Evolutionary conservation across 1,140 invertebrate species (phyloP).

Genomic region (Penaeus japonicus): DNA sequence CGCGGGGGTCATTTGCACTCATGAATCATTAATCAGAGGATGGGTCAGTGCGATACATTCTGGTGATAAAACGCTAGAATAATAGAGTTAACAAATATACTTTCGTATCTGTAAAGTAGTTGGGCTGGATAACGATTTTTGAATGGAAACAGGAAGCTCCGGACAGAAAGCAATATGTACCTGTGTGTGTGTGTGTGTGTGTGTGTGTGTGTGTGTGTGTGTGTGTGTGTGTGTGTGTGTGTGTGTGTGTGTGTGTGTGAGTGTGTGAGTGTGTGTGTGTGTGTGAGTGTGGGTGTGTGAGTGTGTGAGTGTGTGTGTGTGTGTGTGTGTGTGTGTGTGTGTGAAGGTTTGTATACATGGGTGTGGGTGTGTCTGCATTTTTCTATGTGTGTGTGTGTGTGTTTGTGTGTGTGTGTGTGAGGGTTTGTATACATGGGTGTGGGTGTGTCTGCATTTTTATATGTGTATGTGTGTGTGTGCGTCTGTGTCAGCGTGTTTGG

Average conservation of each 20-base stretch:
- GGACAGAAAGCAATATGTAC: not conserved
- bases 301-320: constrained; percentile 14
- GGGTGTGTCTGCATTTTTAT: not conserved
- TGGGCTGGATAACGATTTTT: not conserved
- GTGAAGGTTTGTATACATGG: not conserved
- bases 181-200: constrained; percentile 1
- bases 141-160: too few relatives aligned
- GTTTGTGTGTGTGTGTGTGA: not conserved
- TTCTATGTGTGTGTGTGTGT: not conserved
- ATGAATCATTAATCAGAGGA: too few relatives aligned
- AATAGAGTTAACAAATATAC: not conserved
- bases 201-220: constrained; percentile 13
- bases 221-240: constrained; percentile 29
- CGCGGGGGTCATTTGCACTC: not conserved
- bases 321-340: not conserved
- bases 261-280: constrained; percentile 26
- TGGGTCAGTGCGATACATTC: too few relatives aligned
- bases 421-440: not conserved
- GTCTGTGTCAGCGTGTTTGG: too few relatives aligned
- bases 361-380: not conserved
- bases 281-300: constrained; percentile 21
- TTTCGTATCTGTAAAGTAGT: not conserved
- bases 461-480: constrained; percentile 30
- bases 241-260: constrained; percentile 30
- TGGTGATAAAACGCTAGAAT: too few relatives aligned